These are phyloP conservation scores for Epinotia ramella DNA, from an alignment of 2,888 invertebrate species.

Conservation along the genomic window DNA sequence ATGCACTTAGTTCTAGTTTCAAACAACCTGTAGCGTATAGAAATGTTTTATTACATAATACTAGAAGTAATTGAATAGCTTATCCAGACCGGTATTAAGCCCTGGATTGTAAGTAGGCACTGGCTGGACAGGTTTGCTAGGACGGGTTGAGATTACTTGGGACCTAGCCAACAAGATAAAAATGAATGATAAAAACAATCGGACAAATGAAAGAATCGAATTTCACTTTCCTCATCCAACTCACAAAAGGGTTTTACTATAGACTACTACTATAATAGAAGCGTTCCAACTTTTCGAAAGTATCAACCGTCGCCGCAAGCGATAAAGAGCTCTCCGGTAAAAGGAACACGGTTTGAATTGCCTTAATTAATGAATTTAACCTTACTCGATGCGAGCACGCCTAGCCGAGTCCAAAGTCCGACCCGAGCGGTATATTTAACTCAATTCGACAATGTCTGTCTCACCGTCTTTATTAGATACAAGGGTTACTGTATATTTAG, in stretches of 20 bases:
- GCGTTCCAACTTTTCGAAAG: constrained; percentile 19
- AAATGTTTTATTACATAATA: constrained; percentile 39
- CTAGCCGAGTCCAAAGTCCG: constrained; percentile 78
- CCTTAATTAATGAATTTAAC: constrained; percentile 33
- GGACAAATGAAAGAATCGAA: not conserved
- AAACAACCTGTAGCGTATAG: not conserved
- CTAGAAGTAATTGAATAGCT: constrained; percentile 18
- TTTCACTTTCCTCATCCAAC: constrained; percentile 15
- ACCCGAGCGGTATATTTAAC: constrained; percentile 50
- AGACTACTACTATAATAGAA: not conserved
- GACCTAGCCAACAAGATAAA: not conserved
- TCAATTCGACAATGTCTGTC: constrained; percentile 44
- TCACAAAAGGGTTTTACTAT: constrained; percentile 13
- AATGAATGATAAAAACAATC: constrained; percentile 14
- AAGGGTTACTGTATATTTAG: constrained; percentile 38
- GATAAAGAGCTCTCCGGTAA: constrained; percentile 11
- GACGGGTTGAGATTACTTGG: not conserved
- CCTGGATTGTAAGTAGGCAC: not conserved
- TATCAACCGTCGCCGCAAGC: not conserved
- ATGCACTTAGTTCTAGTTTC: not conserved
- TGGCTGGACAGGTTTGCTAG: constrained; percentile 23
- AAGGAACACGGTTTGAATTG: constrained; percentile 7
- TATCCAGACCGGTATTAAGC: constrained; percentile 35
- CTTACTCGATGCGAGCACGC: constrained; percentile 41
- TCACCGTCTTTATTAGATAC: constrained; percentile 35